Evolutionary conservation across 2,797 vertebrate genomes (phyloP).

Genomic region (Pteropus rufus): DNA sequence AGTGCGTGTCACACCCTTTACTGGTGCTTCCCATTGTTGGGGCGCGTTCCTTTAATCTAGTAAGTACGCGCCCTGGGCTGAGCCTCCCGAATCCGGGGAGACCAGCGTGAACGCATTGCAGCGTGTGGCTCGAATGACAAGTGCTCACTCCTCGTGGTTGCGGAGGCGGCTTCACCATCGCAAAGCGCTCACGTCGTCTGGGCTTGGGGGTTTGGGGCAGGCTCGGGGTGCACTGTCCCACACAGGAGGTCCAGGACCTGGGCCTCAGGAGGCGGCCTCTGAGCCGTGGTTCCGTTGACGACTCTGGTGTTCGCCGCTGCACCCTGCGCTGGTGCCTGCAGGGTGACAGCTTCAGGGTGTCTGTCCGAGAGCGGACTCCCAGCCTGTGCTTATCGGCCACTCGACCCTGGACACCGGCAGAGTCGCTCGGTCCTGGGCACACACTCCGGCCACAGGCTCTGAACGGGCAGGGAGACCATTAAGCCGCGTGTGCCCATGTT

Average conservation of each 20-base stretch:
- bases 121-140: background rate
- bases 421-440: background rate
- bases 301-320: fast-evolving
- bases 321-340: background rate
- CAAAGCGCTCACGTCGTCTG: background rate
- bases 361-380: background rate
- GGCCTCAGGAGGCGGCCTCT: background rate
- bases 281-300: background rate
- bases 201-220: background rate
- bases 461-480: constrained; percentile 49
- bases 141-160: background rate
- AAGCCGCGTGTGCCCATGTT: background rate
- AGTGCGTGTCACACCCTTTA: background rate
- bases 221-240: fast-evolving
- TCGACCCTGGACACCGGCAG: fast-evolving
- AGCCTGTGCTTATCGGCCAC: background rate
- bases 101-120: background rate
- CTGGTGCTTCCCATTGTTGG: background rate
- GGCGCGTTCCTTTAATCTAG: background rate
- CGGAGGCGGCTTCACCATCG: background rate
- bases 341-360: background rate
- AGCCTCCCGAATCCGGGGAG: background rate
- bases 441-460: constrained; percentile 24
- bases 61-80: background rate
- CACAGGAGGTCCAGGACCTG: background rate